These are phyloP conservation scores for Penaeus vannamei DNA, from an alignment of 1,140 invertebrate species.

Conservation along the genomic window DNA sequence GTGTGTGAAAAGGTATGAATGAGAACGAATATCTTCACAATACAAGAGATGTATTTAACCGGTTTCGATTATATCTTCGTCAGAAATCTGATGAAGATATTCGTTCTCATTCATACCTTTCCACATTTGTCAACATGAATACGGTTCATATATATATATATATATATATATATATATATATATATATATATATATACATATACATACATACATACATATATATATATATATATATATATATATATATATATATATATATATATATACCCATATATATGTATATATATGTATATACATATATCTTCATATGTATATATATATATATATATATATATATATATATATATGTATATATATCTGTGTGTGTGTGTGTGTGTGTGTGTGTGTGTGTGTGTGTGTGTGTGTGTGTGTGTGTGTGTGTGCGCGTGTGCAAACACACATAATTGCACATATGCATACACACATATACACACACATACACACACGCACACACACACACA, in stretches of 20 bases:
- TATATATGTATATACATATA: constrained; percentile 2
- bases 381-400: background rate
- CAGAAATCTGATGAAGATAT: no score
- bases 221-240: constrained; percentile 7
- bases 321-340: constrained; percentile 28
- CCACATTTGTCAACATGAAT: no score
- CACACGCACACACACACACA: background rate
- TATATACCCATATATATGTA: constrained; percentile 9
- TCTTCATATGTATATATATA: constrained; percentile 8
- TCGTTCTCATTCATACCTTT: no score
- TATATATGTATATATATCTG: background rate
- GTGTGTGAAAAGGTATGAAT: no score
- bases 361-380: background rate
- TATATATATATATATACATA: no score
- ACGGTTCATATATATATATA: no score
- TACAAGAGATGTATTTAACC: no score
- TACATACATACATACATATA: background rate
- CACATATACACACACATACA: background rate
- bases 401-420: background rate
- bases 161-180: no score
- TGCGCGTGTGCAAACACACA: background rate
- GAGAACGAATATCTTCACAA: no score
- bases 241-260: constrained; percentile 21
- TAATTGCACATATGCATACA: background rate
- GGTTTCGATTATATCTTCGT: no score